Evolutionary conservation across 2,113 vertebrate species (phyloP).

Genomic region (Oceanites oceanicus): DNA sequence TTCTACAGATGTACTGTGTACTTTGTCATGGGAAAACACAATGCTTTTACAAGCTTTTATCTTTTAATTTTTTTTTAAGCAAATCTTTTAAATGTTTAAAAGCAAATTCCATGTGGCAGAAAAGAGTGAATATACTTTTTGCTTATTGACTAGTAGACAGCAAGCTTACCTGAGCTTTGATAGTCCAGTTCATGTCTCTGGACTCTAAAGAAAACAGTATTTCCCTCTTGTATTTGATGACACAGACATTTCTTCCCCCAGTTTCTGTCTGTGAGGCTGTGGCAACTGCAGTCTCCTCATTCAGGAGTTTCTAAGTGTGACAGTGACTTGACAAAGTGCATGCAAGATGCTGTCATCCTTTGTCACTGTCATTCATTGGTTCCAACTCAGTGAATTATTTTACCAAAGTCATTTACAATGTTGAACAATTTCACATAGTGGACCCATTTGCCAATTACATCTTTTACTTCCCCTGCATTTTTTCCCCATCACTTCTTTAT

Average conservation of each 20-base stretch:
- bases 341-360: background rate
- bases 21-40: background rate
- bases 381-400: background rate
- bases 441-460: background rate
- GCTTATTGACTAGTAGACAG: background rate
- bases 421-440: background rate
- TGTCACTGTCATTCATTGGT: background rate
- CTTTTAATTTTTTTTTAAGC: background rate
- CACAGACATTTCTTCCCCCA: background rate
- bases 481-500: background rate
- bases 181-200: background rate
- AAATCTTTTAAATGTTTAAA: background rate
- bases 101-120: background rate
- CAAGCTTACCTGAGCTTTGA: background rate
- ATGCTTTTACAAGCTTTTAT: background rate
- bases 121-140: background rate
- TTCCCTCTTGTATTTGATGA: background rate
- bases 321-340: background rate
- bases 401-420: background rate
- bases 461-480: slow-evolving; percentile 20
- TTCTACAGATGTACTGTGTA: fast-evolving
- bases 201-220: background rate
- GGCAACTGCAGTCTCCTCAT: background rate
- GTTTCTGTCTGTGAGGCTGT: background rate
- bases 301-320: background rate